A percentile compares a stretch with the other conserved stretches of the same genome.
Evolutionary conservation across 2,113 vertebrate species (phyloP).

Genomic region (Cnemophilus loriae): DNA sequence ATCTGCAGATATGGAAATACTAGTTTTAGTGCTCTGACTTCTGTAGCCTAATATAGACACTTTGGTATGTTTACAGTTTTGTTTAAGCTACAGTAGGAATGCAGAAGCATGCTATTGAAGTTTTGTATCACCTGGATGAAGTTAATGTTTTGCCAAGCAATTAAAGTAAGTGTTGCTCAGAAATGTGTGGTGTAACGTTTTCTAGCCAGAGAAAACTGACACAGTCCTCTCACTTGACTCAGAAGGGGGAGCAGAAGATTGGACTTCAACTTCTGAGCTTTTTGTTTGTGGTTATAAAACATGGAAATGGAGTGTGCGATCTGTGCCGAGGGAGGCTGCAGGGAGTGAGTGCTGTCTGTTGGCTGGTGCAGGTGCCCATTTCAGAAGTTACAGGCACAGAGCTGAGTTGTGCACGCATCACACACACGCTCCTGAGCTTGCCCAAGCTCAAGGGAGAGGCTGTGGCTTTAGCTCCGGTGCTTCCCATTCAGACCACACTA

Average conservation of each 20-base stretch:
- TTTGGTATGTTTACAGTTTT: conserved; percentile 15
- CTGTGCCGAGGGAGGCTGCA: neutral
- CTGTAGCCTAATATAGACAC: conserved; percentile 11
- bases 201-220: neutral
- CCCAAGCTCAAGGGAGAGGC: neutral
- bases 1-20: neutral
- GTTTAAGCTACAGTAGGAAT: conserved; percentile 36
- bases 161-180: conserved; percentile 38
- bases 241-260: neutral
- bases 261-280: neutral
- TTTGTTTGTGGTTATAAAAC: neutral
- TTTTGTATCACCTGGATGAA: conserved; percentile 41
- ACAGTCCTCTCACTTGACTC: neutral
- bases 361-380: neutral
- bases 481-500: rapidly evolving
- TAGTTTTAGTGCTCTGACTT: conserved; percentile 31
- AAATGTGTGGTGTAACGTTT: neutral
- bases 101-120: conserved; percentile 51
- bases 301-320: rapidly evolving
- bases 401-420: neutral
- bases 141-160: conserved; percentile 39
- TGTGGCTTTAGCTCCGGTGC: rapidly evolving
- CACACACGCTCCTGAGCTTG: rapidly evolving
- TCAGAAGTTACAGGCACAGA: too few species aligned
- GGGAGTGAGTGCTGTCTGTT: neutral